Conservation (phyloP, 1,140 invertebrate species). For the Ectropis grisescens region DNA sequence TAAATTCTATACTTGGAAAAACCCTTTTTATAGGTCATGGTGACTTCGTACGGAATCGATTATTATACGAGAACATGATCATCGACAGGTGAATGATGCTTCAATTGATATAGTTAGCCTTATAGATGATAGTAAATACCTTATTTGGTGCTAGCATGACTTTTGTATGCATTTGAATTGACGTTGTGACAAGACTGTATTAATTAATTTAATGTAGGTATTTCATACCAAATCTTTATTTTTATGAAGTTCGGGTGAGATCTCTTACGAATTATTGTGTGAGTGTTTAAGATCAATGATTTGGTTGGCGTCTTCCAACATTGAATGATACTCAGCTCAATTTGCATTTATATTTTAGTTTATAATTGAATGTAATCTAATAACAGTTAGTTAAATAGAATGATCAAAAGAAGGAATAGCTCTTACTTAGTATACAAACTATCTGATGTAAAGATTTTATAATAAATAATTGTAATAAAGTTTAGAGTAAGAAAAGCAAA, state of each 20-base stretch:
- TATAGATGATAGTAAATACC: neutral
- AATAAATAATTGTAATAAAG: neutral
- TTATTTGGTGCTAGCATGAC: neutral
- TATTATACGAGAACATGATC: too few relatives aligned
- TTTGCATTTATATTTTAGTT: slow-evolving; percentile 32
- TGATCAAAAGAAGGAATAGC: neutral
- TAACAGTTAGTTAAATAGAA: neutral
- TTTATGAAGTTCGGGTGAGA: slow-evolving; percentile 7
- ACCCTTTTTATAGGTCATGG: too few relatives aligned
- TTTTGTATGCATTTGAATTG: slow-evolving; percentile 18
- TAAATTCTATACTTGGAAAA: too few relatives aligned
- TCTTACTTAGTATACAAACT: neutral
- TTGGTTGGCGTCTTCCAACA: neutral
- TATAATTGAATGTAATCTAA: neutral
- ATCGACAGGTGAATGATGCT: neutral
- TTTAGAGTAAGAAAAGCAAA: too few relatives aligned
- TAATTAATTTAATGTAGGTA: slow-evolving; percentile 9
- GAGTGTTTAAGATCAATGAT: too few relatives aligned
- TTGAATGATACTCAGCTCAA: slow-evolving; percentile 14
- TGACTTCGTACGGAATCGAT: too few relatives aligned
- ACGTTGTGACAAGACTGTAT: slow-evolving; percentile 20
- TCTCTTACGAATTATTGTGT: slow-evolving; percentile 18
- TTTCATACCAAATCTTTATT: slow-evolving; percentile 14
- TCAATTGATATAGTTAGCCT: neutral
- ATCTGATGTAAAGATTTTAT: neutral